Conservation (phyloP, 2,797 vertebrate genomes). For the Synanceia verrucosa region DNA sequence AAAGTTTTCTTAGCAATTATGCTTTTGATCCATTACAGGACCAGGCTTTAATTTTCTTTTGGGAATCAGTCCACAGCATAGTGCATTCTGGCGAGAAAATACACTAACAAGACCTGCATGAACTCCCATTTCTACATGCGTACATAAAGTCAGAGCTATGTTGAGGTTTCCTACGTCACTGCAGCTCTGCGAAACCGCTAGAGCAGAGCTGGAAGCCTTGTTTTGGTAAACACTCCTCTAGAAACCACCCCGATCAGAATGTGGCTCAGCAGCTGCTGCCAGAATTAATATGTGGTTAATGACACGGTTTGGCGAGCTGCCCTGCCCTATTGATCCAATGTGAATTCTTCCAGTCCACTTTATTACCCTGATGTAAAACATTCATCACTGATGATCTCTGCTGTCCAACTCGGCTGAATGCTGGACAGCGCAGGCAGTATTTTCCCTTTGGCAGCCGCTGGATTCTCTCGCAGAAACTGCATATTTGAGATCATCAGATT, state of each 20-base stretch:
- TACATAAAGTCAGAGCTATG: constrained; percentile 57
- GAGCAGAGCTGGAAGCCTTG: constrained; percentile 69
- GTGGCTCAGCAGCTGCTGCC: constrained; percentile 69
- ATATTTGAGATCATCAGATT: constrained; percentile 63
- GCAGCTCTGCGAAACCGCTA: constrained; percentile 73
- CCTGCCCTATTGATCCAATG: constrained; percentile 74
- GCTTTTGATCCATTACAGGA: constrained; percentile 39
- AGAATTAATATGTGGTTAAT: constrained; percentile 83
- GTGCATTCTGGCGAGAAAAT: constrained; percentile 63
- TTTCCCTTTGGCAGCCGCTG: constrained; percentile 48
- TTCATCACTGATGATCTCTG: constrained; percentile 61
- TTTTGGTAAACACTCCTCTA: constrained; percentile 82
- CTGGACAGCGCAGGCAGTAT: constrained; percentile 38
- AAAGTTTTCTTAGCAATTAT: constrained; percentile 18
- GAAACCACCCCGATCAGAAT: constrained; percentile 79
- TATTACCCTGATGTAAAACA: constrained; percentile 79
- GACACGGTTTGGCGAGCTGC: constrained; percentile 77
- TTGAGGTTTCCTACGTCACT: constrained; percentile 75
- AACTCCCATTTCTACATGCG: constrained; percentile 68
- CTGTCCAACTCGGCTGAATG: constrained; percentile 53
- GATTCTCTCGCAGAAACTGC: constrained; percentile 38
- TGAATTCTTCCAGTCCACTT: constrained; percentile 73
- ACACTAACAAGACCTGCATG: constrained; percentile 59
- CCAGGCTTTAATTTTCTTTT: constrained; percentile 48
- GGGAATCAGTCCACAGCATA: constrained; percentile 47